Base-by-base conservation (phyloP, 2,113 vertebrate species). In the Vireo altiloquus region DNA sequence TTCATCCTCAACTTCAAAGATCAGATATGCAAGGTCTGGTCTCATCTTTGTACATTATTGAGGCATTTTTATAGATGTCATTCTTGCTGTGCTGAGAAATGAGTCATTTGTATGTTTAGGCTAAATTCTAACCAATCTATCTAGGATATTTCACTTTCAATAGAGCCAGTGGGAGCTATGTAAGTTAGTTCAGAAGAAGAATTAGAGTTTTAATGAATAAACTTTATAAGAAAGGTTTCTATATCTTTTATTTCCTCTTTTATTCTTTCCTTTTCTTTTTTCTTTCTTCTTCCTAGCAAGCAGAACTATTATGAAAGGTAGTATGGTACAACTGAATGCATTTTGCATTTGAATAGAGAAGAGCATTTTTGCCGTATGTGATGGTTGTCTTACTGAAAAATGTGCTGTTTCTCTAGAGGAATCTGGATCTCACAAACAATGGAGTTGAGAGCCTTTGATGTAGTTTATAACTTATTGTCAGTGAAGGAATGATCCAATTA, bases 401-500 rank as follows among this genome's bases (percentile, higher is more conserved):
- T 50, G 25, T 76, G 40, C 52, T 82, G 70, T 77, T 96, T 96
- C 82, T 93, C 86, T 84, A 74, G 89, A 93, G 84, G 76, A 91
- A 86, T 70, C 71, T 57, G 71, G 19, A 76, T 79, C 83, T 85
- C n/a, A 69, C 82, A 95, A 93, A 91, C 49, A 76, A 18, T 71
- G 86, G 60, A 83, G n/a, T 9, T 33, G 22, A 96, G 75, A 69
- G 78, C 40, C 76, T 96, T 92, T 63, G 81, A 63, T 54, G 54
- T 54, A 77, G 39, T 65, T 95, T 94, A 50, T 85, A 93, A 95
- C 40, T 82, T 96, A 94, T 46, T 93, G 85, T 95, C 84, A 79
- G 25, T 87, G 81, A 97, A 96, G 44, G 49, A 95, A 95, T 91
- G 71, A 97, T 90, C 35, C 56, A 96, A 87, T 97, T 97, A 97